These are phyloP conservation scores for Rhagonycha lutea DNA, from an alignment of 2,888 invertebrate genomes.

Conservation along the genomic window DNA sequence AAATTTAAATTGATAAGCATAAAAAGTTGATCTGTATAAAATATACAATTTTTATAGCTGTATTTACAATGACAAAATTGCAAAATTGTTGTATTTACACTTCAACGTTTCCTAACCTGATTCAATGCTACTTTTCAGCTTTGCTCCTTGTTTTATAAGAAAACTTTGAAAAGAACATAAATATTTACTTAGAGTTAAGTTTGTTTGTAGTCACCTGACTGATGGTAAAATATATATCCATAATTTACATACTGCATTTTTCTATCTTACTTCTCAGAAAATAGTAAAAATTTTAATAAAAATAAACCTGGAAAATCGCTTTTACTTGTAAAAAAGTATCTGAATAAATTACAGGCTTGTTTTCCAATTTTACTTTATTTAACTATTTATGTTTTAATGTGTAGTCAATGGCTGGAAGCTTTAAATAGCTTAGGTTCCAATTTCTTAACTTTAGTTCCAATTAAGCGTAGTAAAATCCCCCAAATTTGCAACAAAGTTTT, in stretches of 20 bases:
- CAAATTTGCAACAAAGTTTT: slow-evolving; percentile 6
- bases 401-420: not conserved
- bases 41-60: not conserved
- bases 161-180: slow-evolving; percentile 27
- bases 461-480: slow-evolving; percentile 7
- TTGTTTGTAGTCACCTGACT: slow-evolving; percentile 23
- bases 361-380: not conserved
- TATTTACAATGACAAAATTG: not conserved
- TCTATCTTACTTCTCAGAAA: not conserved
- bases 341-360: not conserved
- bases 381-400: not conserved
- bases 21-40: not conserved
- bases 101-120: slow-evolving; percentile 19
- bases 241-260: slow-evolving; percentile 9
- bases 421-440: not conserved
- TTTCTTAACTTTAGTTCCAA: slow-evolving; percentile 7
- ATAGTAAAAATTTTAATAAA: not conserved
- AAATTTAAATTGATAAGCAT: not conserved
- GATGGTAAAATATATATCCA: slow-evolving; percentile 10
- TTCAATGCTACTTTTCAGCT: slow-evolving; percentile 24
- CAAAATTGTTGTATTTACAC: slow-evolving; percentile 1
- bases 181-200: slow-evolving; percentile 23
- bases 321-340: not conserved
- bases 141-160: slow-evolving; percentile 22
- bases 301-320: not conserved